Evolutionary conservation across 2,888 invertebrate genomes (phyloP), one percentile per base, ranked within the genome.

Genomic region (Xylota segnis): DNA sequence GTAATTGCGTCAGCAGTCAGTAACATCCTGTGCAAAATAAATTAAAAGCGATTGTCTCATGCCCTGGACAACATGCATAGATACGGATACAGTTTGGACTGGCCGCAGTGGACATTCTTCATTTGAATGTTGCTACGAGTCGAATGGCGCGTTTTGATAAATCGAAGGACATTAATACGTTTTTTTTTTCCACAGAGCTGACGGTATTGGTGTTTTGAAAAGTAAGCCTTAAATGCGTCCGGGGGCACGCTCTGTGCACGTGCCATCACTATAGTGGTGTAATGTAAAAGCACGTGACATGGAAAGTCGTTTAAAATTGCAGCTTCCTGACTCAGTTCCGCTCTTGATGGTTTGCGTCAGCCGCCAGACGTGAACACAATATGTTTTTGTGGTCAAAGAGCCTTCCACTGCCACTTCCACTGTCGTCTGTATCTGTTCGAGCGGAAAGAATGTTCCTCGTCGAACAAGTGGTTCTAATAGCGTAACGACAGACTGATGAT

Each of bases 1-100:
- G 14, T 79, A 83, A 79, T 75, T 75, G 50, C 70, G 65, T 63
- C 58, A 59, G 47, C 75, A 87, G 87, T 87, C 87, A 87, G 83
- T 63, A 29, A 52, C 87, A 87, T 87, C 87, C 83, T 83, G 87
- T 74, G 77, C 83, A 74, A 87, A 78, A 87, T 83, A 87, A 87
- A 87, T 87, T 74, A 74, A 83, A 63, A 78, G 45, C 74, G 52
- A 87, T 87, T 87, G 83, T 87, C 87, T 87, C 83, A 77, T 77
- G 34, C 66, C 52, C 43, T 27, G 59, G 23, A 66, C 40, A 50
- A 14, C 43, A 59, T 12, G 23, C 23, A 52, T 27, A 68, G 59
- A 74, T 50, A 58, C 12, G 43, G 18, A 37, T 23, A 40, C 14
- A 6, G 14, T 5, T 29, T 27, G 37, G 43, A 12, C 43, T 59